Evolutionary conservation across 2,888 invertebrate genomes (phyloP), one percentile per base, ranked within the genome.

Genomic region (Chrysomela aeneicollis): DNA sequence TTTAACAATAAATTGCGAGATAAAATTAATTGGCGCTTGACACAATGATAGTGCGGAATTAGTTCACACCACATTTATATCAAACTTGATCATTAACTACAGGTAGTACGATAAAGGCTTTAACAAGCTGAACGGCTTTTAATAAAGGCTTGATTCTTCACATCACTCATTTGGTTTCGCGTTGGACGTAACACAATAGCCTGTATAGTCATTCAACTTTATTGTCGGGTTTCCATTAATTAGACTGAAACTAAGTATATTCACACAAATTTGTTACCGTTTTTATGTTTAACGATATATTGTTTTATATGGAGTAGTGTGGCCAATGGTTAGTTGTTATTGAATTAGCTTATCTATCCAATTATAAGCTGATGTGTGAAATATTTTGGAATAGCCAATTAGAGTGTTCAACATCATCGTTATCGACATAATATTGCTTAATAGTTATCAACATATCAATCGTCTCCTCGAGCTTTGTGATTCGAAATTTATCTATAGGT

Each of bases 201-300:
- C 65, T 47, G 26, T 22, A 57, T 57, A 57, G 15, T 26, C 46
- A 57, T n/a, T 18, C 22, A 19, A 62, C 52, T 42, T 67, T 61
- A 65, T 69, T 69, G 67, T 67, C 67, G 54, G 51, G 59, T 59
- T 64, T 51, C 54, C 52, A 49, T 69, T 72, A 70, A 71, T 72
- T 71, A 69, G 69, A 54, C 66, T 68, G 71, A 71, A 66, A 72
- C 64, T 68, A 53, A 69, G 64, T 70, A 61, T 66, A 61, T 73
- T 72, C 71, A 70, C 73, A 72, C 65, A 69, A 70, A 73, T 75
- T 75, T 73, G 73, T 74, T 76, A 74, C 74, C 71, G 74, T 73
- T 75, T 75, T 74, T 72, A 66, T 63, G 71, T 72, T 73, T 75
- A 76, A 76, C 74, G 72, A 76, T 73, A 74, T 69, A 75, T 76